phyloP scores from a whole-genome alignment of 1,140 invertebrate genomes.

The Lordiphosa stackelbergi region DNA sequence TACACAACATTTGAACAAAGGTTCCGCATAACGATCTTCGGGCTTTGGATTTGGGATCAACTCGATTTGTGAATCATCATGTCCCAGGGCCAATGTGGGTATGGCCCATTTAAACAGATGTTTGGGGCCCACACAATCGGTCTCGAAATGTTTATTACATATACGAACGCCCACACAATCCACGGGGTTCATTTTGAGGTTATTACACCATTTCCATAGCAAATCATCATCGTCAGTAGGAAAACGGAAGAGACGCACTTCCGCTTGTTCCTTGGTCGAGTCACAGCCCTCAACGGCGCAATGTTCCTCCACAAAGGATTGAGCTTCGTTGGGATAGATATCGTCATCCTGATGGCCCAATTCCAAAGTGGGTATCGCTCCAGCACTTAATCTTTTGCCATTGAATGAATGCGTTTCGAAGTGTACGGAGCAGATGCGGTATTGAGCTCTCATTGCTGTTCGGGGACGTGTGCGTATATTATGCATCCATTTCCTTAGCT shows the following conservation, averaged over 20 bases:
- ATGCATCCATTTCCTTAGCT: slow-evolving; percentile 69
- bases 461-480: slow-evolving; percentile 53
- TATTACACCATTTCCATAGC: slow-evolving; percentile 72
- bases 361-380: slow-evolving; percentile 67
- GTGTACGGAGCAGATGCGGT: slow-evolving; percentile 62
- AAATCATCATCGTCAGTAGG: slow-evolving; percentile 69
- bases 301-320: slow-evolving; percentile 62
- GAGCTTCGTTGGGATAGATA: slow-evolving; percentile 66
- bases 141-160: slow-evolving; percentile 68
- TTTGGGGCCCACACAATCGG: slow-evolving; percentile 62
- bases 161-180: slow-evolving; percentile 67
- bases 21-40: slow-evolving; percentile 58
- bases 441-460: slow-evolving; percentile 46
- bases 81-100: slow-evolving; percentile 55
- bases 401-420: slow-evolving; percentile 71
- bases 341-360: slow-evolving; percentile 63
- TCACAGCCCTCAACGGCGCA: slow-evolving; percentile 60
- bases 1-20: slow-evolving; percentile 67
- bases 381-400: slow-evolving; percentile 50
- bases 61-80: slow-evolving; percentile 58
- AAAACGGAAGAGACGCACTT: slow-evolving; percentile 66
- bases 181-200: slow-evolving; percentile 67
- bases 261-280: slow-evolving; percentile 53
- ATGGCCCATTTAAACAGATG: slow-evolving; percentile 67
- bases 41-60: slow-evolving; percentile 59